A percentile compares a stretch with the other conserved stretches of the same genome.
Conservation (phyloP, 2,797 vertebrate genomes). For the Monodelphis domestica region DNA sequence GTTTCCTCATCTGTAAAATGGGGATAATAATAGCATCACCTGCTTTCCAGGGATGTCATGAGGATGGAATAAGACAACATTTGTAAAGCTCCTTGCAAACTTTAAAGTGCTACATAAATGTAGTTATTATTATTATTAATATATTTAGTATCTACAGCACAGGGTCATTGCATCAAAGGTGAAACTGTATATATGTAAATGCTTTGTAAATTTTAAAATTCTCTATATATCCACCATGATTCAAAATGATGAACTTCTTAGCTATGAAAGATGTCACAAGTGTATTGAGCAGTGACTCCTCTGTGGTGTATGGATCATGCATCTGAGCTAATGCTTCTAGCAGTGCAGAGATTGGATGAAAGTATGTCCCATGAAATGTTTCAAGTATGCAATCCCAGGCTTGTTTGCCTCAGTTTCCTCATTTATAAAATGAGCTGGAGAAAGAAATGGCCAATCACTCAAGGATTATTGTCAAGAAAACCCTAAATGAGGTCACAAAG, state of each 20-base stretch:
- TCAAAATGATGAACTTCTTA: conserved; percentile 47
- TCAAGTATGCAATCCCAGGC: neutral
- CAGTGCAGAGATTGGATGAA: neutral
- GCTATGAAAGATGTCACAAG: conserved; percentile 1
- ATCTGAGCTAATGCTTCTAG: neutral
- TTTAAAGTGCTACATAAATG: neutral
- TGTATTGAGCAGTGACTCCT: no score
- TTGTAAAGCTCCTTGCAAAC: neutral
- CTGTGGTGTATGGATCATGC: no score
- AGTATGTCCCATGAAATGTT: neutral
- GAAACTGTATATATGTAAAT: neutral
- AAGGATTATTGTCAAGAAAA: neutral
- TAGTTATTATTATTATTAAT: no score
- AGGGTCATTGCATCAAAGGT: neutral
- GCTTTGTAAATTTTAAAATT: neutral
- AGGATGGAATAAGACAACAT: neutral
- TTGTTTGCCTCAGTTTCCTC: neutral
- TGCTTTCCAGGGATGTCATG: neutral
- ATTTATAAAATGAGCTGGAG: neutral
- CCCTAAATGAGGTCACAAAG: neutral
- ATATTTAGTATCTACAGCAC: neutral
- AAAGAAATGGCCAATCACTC: neutral
- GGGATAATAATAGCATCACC: neutral
- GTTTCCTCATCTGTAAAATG: neutral
- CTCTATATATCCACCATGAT: neutral